A percentile compares a stretch with the other conserved stretches of the same genome.
phyloP scores from a whole-genome alignment of 1,140 invertebrate species.

The Drosophila carrolli region DNA sequence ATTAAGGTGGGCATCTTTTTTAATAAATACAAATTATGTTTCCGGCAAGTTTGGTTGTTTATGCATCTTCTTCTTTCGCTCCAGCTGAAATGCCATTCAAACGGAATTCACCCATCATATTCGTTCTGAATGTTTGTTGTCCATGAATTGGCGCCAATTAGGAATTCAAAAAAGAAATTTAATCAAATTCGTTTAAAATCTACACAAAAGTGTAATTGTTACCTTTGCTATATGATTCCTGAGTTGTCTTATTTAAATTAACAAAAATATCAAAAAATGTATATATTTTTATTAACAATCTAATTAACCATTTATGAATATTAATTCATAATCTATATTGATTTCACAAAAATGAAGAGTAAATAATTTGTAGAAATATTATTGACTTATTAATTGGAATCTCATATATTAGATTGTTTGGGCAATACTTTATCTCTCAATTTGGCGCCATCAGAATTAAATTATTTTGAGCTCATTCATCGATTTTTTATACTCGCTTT shows the following conservation, averaged over 20 bases:
- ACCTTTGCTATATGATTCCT: no score
- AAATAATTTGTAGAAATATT: no score
- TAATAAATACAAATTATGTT: background rate
- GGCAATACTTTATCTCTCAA: background rate
- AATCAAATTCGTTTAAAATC: no score
- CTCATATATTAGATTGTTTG: background rate
- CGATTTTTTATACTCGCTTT: constrained; percentile 21
- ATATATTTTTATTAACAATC: no score
- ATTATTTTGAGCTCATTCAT: constrained; percentile 23
- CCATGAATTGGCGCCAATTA: constrained; percentile 5
- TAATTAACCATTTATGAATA: no score
- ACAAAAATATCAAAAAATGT: no score
- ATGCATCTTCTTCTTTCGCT: constrained; percentile 29
- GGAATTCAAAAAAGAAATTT: background rate
- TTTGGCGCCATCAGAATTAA: constrained; percentile 13
- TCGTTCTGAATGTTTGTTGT: background rate
- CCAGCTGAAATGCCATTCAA: constrained; percentile 49
- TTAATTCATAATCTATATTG: no score
- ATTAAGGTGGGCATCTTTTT: constrained; percentile 91
- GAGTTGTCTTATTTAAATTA: no score
- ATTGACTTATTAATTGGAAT: no score
- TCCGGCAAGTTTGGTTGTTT: constrained; percentile 32
- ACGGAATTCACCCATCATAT: background rate
- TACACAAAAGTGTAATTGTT: no score
- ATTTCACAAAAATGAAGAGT: no score